These are phyloP conservation scores for Stegophylla sp. DNA, from an alignment of 2,888 invertebrate genomes.

Conservation along the genomic window DNA sequence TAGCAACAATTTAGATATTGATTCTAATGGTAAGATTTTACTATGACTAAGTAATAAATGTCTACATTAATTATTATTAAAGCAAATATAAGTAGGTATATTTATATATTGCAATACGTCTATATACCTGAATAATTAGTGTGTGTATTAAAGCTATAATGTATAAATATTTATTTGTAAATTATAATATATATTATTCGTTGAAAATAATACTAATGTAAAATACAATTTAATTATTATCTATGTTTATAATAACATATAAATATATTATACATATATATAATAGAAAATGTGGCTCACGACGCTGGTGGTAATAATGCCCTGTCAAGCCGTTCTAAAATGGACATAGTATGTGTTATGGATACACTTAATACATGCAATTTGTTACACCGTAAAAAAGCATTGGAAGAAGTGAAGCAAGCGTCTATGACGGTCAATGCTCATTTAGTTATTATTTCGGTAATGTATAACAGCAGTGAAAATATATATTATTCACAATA, in stretches of 20 bases:
- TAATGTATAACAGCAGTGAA: too few species aligned
- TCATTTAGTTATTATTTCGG: conserved; percentile 83
- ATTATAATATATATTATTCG: too few species aligned
- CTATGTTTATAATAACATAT: too few species aligned
- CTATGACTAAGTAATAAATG: too few species aligned
- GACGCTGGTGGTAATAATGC: conserved; percentile 32
- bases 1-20: conserved; percentile 26
- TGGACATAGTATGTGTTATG: conserved; percentile 89
- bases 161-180: too few species aligned
- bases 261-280: not conserved
- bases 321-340: conserved; percentile 64
- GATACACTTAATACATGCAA: conserved; percentile 79
- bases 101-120: too few species aligned
- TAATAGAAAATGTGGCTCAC: conserved; percentile 28
- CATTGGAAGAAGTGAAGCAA: conserved; percentile 82
- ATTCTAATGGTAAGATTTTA: conserved; percentile 35
- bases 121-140: too few species aligned
- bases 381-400: conserved; percentile 78
- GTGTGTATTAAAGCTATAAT: too few species aligned
- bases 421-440: conserved; percentile 82
- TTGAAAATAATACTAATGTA: not conserved
- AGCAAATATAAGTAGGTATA: too few species aligned
- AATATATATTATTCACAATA: conserved; percentile 3
- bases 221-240: not conserved
- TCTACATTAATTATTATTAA: too few species aligned